These are phyloP conservation scores for Temnothorax curvispinosus DNA, from an alignment of 1,140 invertebrate genomes.

Conservation along the genomic window DNA sequence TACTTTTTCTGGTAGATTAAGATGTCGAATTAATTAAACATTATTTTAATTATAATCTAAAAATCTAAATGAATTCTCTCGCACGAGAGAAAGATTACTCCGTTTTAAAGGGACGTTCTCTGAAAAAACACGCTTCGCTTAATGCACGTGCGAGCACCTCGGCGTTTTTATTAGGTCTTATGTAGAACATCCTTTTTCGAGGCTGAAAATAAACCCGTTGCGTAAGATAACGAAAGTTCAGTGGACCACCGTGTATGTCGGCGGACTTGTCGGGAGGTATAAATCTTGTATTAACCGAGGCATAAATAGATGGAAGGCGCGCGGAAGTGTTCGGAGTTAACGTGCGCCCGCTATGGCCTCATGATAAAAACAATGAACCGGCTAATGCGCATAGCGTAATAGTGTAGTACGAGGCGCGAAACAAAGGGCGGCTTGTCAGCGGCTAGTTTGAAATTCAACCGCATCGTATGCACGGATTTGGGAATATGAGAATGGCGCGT, in stretches of 20 bases:
- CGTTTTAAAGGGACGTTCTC: not conserved
- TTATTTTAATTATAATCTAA: constrained; percentile 7
- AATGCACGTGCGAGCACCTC: not conserved
- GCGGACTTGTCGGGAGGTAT: constrained; percentile 17
- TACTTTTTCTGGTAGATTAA: not conserved
- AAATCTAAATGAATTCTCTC: not conserved
- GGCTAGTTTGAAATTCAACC: constrained; percentile 69
- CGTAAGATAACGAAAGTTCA: constrained; percentile 41
- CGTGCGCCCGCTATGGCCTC: not conserved
- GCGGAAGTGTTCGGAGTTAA: not conserved
- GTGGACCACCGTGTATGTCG: constrained; percentile 29
- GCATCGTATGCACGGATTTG: constrained; percentile 64
- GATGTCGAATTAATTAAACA: not conserved
- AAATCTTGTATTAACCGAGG: constrained; percentile 43
- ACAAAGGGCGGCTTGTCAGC: constrained; percentile 68
- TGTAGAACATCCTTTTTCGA: constrained; percentile 25
- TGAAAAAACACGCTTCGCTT: constrained; percentile 9
- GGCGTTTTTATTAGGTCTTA: constrained; percentile 9
- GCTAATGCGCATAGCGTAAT: constrained; percentile 58
- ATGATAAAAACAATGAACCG: constrained; percentile 65
- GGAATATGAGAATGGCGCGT: constrained; percentile 60
- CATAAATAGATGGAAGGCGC: constrained; percentile 42
- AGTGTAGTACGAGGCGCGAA: constrained; percentile 58
- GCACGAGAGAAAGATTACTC: not conserved
- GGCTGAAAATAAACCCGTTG: constrained; percentile 43